Percentiles rank a stretch among this genome's conserved stretches.
Conservation (phyloP, 2,113 vertebrate genomes). For the Pimephales promelas region DNA sequence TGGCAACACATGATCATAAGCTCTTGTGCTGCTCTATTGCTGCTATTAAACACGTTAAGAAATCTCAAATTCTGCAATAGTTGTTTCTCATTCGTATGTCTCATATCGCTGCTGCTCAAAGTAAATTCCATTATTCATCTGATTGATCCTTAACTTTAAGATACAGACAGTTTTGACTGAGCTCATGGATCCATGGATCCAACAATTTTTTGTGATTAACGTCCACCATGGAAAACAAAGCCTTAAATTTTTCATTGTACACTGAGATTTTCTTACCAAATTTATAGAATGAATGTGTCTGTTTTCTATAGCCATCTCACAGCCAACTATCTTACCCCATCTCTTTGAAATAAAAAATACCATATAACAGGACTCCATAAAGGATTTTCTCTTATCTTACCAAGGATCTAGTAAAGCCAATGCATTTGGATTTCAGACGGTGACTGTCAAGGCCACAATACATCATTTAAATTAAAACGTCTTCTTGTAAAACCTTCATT, state of each 20-base stretch:
- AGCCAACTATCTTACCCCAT: neutral
- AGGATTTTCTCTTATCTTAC: neutral
- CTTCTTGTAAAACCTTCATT: neutral
- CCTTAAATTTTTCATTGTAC: neutral
- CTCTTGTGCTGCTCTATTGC: neutral
- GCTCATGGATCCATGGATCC: neutral
- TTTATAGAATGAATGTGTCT: neutral
- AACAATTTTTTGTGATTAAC: neutral
- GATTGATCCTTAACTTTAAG: neutral
- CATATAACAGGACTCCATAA: neutral
- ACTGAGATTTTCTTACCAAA: neutral
- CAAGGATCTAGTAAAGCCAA: neutral
- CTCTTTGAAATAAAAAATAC: neutral
- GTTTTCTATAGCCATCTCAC: neutral
- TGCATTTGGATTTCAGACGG: neutral
- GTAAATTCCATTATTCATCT: slow-evolving; percentile 9
- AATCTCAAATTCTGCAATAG: neutral
- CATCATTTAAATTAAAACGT: neutral
- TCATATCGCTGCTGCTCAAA: slow-evolving; percentile 14
- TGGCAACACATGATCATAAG: slow-evolving; percentile 10
- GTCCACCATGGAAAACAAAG: neutral
- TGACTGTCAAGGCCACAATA: slow-evolving; percentile 4
- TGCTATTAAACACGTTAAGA: neutral
- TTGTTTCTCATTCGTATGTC: slow-evolving; percentile 2
- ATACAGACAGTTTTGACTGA: neutral